phyloP scores from a whole-genome alignment of 2,888 invertebrate genomes.

The Melanophora roralis region DNA sequence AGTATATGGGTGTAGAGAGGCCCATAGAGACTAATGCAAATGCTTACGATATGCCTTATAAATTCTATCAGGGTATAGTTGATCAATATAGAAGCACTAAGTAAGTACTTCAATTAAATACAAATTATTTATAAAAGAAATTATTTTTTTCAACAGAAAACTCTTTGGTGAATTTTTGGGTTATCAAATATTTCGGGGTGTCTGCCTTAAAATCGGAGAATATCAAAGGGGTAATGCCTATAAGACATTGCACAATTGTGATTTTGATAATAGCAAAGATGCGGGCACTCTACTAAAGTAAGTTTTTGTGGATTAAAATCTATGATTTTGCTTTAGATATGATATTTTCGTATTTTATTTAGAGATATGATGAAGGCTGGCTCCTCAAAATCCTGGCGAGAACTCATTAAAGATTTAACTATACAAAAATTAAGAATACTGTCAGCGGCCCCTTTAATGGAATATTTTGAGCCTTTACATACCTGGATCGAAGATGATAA shows the following conservation, averaged over 20 bases:
- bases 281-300: slow-evolving; percentile 79
- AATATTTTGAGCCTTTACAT: slow-evolving; percentile 81
- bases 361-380: slow-evolving; percentile 79
- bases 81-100: slow-evolving; percentile 67
- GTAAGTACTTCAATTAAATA: slow-evolving; percentile 57
- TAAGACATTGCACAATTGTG: slow-evolving; percentile 81
- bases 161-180: slow-evolving; percentile 87
- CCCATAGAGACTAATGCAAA: slow-evolving; percentile 80
- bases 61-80: slow-evolving; percentile 79
- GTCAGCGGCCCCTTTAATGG: slow-evolving; percentile 80
- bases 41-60: slow-evolving; percentile 85
- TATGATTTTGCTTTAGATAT: too few relatives aligned
- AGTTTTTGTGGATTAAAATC: too few relatives aligned
- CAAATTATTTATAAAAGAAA: not conserved
- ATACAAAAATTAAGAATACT: slow-evolving; percentile 85
- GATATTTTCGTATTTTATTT: not conserved
- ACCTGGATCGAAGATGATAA: slow-evolving; percentile 81
- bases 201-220: slow-evolving; percentile 82
- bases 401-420: slow-evolving; percentile 81
- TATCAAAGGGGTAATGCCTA: slow-evolving; percentile 69
- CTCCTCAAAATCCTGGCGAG: slow-evolving; percentile 80
- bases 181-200: slow-evolving; percentile 80
- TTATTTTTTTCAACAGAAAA: slow-evolving; percentile 78
- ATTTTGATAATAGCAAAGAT: slow-evolving; percentile 81
- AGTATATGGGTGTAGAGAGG: slow-evolving; percentile 81